Evolutionary conservation across 2,113 vertebrate genomes (phyloP), one percentile per base, ranked within the genome.

Genomic region (Sander vitreus): DNA sequence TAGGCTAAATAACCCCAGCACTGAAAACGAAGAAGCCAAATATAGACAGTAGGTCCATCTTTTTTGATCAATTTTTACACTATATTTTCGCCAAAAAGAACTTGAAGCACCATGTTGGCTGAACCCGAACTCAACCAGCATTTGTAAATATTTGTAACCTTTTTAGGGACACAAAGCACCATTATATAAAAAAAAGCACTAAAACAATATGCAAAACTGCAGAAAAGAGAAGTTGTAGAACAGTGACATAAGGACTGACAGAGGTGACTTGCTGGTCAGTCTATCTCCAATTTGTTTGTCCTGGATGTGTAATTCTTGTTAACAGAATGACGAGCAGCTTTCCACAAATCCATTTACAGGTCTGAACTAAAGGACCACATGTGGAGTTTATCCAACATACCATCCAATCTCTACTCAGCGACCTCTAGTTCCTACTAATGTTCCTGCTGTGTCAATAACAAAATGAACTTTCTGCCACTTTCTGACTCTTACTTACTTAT

Each of bases 301-400:
- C 71, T 75, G 25, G 66, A 30, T 23, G 27, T 76, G 19, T 58
- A 54, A 76, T 45, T 50, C 55, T 55, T 4, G 3, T 76, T 54
- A 76, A 72, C 2, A 62, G 47, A 66, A n/a, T 63, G 48, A 67
- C 39, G 13, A 85, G 50, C 50, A 39, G 67, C 50, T 54, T 33
- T 65, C 50, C 50, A 73, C 4, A 69, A 76, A 76, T 76, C 84
- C 58, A 57, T 80, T 78, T 65, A 62, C 70, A 45, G 58, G 43
- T 16, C 62, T 59, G 57, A 62, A 59, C 21, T 21, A 0, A 64
- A 73, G 45, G 51, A 50, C 39, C 45, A 45, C 47, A 53, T 64
- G 69, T 43, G 43, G 45, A 66, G 76, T 23, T 83, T 33, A 64
- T 65, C 53, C 47, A 51, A 5, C 45, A 73, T 64, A 65, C 65